A percentile compares a stretch with the other conserved stretches of the same genome.
Evolutionary conservation across 2,797 vertebrate genomes (phyloP).

Genomic region (Neosilurus mollespiculum): DNA sequence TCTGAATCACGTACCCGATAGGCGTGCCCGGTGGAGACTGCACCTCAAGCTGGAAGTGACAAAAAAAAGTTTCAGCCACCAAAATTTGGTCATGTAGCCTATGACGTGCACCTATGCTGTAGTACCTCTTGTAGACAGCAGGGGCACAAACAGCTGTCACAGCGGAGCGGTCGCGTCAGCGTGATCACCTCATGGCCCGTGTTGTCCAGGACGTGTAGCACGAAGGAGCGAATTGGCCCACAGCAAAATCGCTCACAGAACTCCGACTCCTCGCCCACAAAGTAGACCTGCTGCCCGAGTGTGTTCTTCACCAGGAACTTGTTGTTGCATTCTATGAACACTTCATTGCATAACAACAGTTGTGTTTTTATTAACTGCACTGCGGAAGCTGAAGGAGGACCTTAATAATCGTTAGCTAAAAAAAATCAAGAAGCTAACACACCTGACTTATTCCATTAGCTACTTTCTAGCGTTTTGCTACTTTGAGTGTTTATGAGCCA

Average conservation of each 20-base stretch:
- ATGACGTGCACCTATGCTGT: too few species aligned
- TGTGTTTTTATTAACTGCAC: conserved; percentile 56
- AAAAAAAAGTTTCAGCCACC: conserved; percentile 20
- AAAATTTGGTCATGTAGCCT: too few species aligned
- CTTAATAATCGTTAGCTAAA: background rate
- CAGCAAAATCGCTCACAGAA: conserved; percentile 71
- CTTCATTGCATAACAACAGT: too few species aligned
- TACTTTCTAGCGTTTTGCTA: background rate
- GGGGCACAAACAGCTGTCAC: conserved; percentile 72
- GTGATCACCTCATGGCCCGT: conserved; percentile 72
- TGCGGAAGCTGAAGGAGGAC: background rate
- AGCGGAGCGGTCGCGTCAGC: conserved; percentile 70
- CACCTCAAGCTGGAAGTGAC: conserved; percentile 76
- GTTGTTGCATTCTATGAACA: conserved; percentile 61
- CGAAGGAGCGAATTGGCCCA: conserved; percentile 73
- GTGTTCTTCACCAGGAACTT: conserved; percentile 77
- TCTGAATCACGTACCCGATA: conserved; percentile 77
- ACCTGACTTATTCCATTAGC: background rate
- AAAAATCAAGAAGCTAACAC: background rate
- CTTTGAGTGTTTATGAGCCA: background rate
- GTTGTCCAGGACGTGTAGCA: conserved; percentile 74
- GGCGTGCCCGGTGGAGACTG: conserved; percentile 76
- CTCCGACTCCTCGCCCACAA: conserved; percentile 74
- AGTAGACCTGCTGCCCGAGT: conserved; percentile 77
- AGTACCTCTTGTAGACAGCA: conserved; percentile 81